Evolutionary conservation across 2,888 invertebrate genomes (phyloP), one percentile per base, ranked within the genome.

Genomic region (Drosophila parthenogenetica): DNA sequence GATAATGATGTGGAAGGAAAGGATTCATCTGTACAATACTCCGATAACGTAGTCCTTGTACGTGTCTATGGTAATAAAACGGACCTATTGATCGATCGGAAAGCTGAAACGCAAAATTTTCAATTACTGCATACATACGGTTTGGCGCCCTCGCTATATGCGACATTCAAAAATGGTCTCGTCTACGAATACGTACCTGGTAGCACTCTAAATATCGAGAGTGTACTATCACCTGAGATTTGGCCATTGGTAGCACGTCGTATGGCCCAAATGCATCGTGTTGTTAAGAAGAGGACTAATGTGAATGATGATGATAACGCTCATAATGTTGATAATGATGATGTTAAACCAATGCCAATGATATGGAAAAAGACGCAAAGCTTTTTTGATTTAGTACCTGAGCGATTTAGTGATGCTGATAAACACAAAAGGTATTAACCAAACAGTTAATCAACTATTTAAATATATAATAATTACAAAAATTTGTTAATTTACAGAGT

Each of bases 41-140:
- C 79, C 67, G 85, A 86, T 79, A 95, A 96, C 87, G 95, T 96
- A 88, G 94, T 98, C 2, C 94, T 99, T 59, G 94, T 99, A 22
- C 94, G 98, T 83, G 95, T 99, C 70, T 98, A 98, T 93, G 99
- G 99, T 16, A 95, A 96, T 85, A 98, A 98, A 92, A 98, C 98
- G 2, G 98, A 98, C 92, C 93, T 97, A 79, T 94, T 99, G 72
- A 98, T 99, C 90, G 97, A 99, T 91, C 94, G 98, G 73, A 94
- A 95, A 90, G 95, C 95, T 54, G 98, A 98, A 93, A 95, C 95
- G 63, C 94, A 93, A 75, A 94, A 94, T 86, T 94, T 94, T 67
- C 90, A 93, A 70, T 83, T 95, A 74, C 92, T 97, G 72, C 94
- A 97, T 91, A 93, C 94, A 68, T 94, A 94, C 79, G 96, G 96